Conservation (phyloP, 2,113 vertebrate species). For the Semnornis frantzii region DNA sequence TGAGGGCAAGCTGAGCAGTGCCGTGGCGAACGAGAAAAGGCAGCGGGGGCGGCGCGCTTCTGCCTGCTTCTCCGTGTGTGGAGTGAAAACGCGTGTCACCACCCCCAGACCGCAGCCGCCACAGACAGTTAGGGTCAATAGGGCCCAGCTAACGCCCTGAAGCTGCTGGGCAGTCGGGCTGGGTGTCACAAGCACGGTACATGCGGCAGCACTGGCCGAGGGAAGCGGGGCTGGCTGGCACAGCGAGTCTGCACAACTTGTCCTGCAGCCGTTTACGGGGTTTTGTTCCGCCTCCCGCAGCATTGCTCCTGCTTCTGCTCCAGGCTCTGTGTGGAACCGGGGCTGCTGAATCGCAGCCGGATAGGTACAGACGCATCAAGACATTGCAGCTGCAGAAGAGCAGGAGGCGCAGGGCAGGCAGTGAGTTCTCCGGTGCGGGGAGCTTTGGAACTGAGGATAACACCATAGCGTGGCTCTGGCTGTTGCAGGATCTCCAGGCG, state of each 20-base stretch:
- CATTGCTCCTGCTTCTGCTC: not conserved
- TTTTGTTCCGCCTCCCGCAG: not conserved
- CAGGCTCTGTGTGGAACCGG: not conserved
- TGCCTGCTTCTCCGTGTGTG: too few relatives aligned
- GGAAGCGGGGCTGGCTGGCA: not conserved
- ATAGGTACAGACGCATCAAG: accelerated
- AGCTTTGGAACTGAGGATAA: accelerated
- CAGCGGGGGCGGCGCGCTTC: accelerated
- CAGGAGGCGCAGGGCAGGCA: accelerated
- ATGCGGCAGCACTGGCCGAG: accelerated
- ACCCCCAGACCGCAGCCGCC: accelerated
- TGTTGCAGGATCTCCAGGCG: not conserved
- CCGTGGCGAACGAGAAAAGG: too few relatives aligned
- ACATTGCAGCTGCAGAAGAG: not conserved
- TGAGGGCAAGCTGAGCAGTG: too few relatives aligned
- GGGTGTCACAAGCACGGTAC: not conserved
- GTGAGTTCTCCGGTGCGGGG: accelerated
- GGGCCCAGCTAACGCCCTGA: accelerated
- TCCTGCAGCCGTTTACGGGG: too few relatives aligned
- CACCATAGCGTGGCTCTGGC: not conserved
- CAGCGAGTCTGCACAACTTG: too few relatives aligned
- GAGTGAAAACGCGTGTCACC: accelerated
- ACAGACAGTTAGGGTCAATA: accelerated
- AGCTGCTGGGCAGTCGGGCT: not conserved
- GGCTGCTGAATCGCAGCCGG: accelerated